Evolutionary conservation across 2,797 vertebrate genomes (phyloP).

Genomic region (Synaphobranchus kaupii): DNA sequence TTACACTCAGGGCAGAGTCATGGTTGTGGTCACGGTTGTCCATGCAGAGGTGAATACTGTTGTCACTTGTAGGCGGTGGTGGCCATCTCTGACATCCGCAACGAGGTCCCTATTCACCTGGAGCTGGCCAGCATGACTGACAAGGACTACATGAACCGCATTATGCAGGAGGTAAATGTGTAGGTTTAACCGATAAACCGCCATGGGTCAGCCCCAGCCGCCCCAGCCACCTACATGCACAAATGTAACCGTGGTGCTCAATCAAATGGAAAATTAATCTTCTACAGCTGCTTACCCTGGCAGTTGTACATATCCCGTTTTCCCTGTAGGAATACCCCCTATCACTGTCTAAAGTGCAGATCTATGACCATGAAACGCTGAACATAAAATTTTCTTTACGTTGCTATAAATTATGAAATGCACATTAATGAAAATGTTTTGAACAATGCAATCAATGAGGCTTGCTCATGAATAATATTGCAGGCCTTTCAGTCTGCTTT

Average conservation of each 20-base stretch:
- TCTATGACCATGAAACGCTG: background rate
- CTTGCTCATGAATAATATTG: conserved; percentile 10
- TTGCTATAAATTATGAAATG: conserved; percentile 11
- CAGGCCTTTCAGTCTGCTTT: conserved; percentile 4
- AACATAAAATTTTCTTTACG: background rate
- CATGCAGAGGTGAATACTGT: background rate
- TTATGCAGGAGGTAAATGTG: conserved; percentile 89
- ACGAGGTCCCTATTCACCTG: conserved; percentile 86
- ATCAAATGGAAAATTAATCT: background rate
- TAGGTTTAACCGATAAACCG: conserved; percentile 44
- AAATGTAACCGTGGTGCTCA: background rate
- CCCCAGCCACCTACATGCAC: background rate
- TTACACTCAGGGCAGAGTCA: background rate
- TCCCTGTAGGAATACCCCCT: background rate
- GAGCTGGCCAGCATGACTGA: conserved; percentile 98
- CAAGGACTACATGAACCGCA: conserved; percentile 88
- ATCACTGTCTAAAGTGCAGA: background rate
- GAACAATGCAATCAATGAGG: background rate
- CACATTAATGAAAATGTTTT: conserved; percentile 4
- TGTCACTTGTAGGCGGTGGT: conserved; percentile 75
- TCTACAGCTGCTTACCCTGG: background rate
- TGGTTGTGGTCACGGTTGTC: background rate
- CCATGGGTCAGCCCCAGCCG: background rate
- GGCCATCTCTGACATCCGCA: conserved; percentile 84
- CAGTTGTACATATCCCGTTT: background rate